Conservation (phyloP, 92 coral and sea anemone species). For the Pocillopora grandis region DNA sequence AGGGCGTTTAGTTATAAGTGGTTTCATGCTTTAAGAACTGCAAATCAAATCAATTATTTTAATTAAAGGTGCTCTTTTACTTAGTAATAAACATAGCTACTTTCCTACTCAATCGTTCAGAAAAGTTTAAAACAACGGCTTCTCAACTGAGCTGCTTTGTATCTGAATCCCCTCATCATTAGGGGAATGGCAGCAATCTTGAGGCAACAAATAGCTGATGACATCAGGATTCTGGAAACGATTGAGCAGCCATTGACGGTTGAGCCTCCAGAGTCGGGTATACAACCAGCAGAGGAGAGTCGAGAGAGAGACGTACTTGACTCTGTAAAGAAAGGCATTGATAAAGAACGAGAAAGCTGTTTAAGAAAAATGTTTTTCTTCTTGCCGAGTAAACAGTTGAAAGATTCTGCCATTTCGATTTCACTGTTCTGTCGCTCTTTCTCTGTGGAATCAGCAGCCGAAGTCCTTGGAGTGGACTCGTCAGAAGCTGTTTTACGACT, state of each 20-base stretch:
- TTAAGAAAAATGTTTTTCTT: conserved; percentile 34
- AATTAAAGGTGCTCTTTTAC: no score
- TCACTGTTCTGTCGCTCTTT: conserved; percentile 54
- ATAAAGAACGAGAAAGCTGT: conserved; percentile 4
- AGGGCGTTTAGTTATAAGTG: no score
- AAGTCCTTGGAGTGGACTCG: conserved; percentile 16
- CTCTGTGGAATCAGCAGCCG: conserved; percentile 28
- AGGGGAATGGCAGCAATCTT: conserved; percentile 45
- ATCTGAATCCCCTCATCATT: conserved; percentile 50
- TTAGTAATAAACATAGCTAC: no score
- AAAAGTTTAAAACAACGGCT: no score
- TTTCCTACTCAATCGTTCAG: no score
- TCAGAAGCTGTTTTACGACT: conserved; percentile 30
- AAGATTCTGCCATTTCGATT: conserved; percentile 37
- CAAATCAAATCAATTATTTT: no score
- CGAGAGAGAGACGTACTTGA: conserved; percentile 16
- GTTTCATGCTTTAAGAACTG: no score
- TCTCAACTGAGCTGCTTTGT: no score
- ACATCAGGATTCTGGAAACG: conserved; percentile 28
- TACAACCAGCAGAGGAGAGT: not conserved
- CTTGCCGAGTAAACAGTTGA: conserved; percentile 30
- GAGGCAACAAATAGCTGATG: conserved; percentile 47
- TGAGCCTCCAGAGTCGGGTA: not conserved
- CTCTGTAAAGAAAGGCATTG: conserved; percentile 1
- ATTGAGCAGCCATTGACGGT: conserved; percentile 26